phyloP scores from a whole-genome alignment of 37 sponge, comb jelly and placozoan genomes.

The Geodia barretti region DNA sequence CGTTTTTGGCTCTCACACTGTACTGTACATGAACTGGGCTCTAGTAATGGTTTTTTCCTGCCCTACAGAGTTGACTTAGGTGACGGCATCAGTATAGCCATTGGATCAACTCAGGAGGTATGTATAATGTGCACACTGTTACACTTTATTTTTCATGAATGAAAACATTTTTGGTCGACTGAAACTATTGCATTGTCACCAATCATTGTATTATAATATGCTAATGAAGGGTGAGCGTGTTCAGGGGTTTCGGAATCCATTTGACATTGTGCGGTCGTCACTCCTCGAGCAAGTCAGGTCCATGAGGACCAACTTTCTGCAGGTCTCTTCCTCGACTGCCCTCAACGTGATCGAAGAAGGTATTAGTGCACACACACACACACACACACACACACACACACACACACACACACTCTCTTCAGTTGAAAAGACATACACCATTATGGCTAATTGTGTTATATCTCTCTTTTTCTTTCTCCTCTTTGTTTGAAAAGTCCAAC shows the following conservation, averaged over 20 bases:
- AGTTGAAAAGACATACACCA: no score
- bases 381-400: not conserved
- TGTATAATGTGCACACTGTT: not conserved
- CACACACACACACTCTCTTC: not conserved
- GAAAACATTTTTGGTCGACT: no score
- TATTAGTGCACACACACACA: not conserved
- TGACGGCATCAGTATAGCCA: constrained; percentile 54
- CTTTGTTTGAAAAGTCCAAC: no score
- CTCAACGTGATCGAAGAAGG: constrained; percentile 60
- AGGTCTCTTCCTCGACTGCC: constrained; percentile 36
- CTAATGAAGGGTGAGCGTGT: constrained; percentile 25
- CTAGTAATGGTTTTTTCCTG: no score
- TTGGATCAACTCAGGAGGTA: constrained; percentile 46
- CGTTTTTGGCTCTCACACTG: no score
- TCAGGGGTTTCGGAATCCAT: constrained; percentile 79
- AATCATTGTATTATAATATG: no score
- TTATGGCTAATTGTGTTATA: no score
- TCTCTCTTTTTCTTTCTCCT: no score
- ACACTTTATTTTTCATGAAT: no score
- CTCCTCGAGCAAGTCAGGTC: constrained; percentile 67
- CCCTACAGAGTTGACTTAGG: constrained; percentile 58
- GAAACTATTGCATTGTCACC: no score
- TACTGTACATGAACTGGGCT: no score
- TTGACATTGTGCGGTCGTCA: constrained; percentile 59
- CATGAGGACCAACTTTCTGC: constrained; percentile 73